A percentile compares a stretch with the other conserved stretches of the same genome.
phyloP scores from a whole-genome alignment of 35 echinoderm and acorn worm species.

The Heliocidaris erythrogramma region DNA sequence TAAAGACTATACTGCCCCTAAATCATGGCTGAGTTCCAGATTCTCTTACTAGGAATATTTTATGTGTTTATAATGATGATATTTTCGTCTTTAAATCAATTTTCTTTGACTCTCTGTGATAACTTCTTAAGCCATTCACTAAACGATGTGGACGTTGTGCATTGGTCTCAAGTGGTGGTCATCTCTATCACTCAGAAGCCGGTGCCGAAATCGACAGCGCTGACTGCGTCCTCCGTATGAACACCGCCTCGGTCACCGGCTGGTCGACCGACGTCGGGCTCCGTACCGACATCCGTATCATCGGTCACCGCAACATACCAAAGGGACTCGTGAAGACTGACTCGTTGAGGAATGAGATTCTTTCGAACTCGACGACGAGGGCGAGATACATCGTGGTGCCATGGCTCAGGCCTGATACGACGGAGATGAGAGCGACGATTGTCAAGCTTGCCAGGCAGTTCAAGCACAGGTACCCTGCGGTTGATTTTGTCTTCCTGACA shows the following conservation, averaged over 20 bases:
- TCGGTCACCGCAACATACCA: constrained; percentile 57
- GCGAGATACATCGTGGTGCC: constrained; percentile 69
- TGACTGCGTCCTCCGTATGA: constrained; percentile 88
- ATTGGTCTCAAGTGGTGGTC: constrained; percentile 74
- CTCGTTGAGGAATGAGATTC: constrained; percentile 49
- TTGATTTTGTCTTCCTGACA: constrained; percentile 67
- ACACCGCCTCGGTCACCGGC: constrained; percentile 66
- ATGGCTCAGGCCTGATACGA: constrained; percentile 60
- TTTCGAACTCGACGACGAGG: constrained; percentile 33
- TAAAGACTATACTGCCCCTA: too few relatives aligned
- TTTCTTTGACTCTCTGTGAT: too few relatives aligned
- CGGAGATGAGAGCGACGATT: constrained; percentile 9
- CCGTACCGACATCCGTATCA: constrained; percentile 69
- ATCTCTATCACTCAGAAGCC: constrained; percentile 59
- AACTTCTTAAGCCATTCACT: constrained; percentile 4
- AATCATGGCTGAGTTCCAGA: too few relatives aligned
- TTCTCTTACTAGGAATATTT: too few relatives aligned
- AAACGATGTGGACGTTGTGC: constrained; percentile 63
- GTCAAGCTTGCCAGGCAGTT: constrained; percentile 51
- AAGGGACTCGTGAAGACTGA: constrained; percentile 12
- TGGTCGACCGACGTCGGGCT: constrained; percentile 71
- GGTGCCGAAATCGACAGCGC: constrained; percentile 81
- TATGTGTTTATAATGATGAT: too few relatives aligned
- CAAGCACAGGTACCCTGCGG: constrained; percentile 45
- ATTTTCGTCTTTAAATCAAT: too few relatives aligned